Conservation (phyloP, 1,140 invertebrate species). For the Hyphantria cunea region DNA sequence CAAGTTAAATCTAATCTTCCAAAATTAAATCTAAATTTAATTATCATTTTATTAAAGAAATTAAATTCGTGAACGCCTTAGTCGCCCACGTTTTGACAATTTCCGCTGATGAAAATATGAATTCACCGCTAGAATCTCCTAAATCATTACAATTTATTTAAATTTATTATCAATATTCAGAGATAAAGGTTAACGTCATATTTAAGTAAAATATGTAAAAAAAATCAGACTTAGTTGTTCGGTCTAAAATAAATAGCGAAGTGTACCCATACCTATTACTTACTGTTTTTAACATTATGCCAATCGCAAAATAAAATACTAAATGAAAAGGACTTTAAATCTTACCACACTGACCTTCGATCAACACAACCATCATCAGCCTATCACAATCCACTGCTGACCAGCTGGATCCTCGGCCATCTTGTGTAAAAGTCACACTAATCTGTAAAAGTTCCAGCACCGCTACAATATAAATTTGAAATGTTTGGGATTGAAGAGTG, state of each 20-base stretch:
- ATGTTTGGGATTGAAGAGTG: conserved; percentile 35
- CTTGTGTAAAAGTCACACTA: too few relatives aligned
- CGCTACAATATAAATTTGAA: conserved; percentile 36
- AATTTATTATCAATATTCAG: conserved; percentile 25
- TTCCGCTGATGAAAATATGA: conserved; percentile 8
- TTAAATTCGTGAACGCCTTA: not conserved
- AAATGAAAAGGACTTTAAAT: too few relatives aligned
- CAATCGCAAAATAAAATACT: too few relatives aligned
- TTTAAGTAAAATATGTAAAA: conserved; percentile 17
- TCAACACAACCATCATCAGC: too few relatives aligned
- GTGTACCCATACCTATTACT: too few relatives aligned
- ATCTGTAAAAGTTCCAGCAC: conserved; percentile 14
- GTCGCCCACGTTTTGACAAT: not conserved
- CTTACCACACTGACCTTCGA: too few relatives aligned
- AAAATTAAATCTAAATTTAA: not conserved
- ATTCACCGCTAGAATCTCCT: conserved; percentile 3
- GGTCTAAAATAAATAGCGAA: too few relatives aligned
- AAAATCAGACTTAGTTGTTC: not conserved
- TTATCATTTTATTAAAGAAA: conserved; percentile 4
- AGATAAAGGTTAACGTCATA: conserved; percentile 3
- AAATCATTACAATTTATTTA: conserved; percentile 20
- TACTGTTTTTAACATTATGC: too few relatives aligned
- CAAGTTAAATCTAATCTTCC: too few relatives aligned
- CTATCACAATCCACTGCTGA: too few relatives aligned
- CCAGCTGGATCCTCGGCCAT: too few relatives aligned